These are phyloP conservation scores for Felis catus DNA, from an alignment of 2,113 vertebrate genomes.

Conservation along the genomic window F.catus_Fca126_mat1.0 CM031420.1:70366501-70367000, in stretches of 20 bases:
- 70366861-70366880: neutral
- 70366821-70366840: accelerated
- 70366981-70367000: no score
- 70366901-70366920: neutral
- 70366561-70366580: neutral
- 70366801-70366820: neutral
- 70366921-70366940: no score
- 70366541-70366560: neutral
- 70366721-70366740: neutral
- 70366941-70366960: neutral
- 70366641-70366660: neutral
- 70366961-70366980: neutral
- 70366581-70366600: neutral
- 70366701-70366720: neutral
- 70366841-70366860: neutral
- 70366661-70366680: accelerated
- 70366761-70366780: neutral
- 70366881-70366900: neutral
- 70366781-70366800: accelerated
- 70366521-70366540: neutral
- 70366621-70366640: neutral
- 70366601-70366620: neutral
- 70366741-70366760: neutral
- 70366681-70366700: neutral
- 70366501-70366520: neutral